Conservation (phyloP, 2,113 vertebrate species). For the Uropsilus gracilis region DNA sequence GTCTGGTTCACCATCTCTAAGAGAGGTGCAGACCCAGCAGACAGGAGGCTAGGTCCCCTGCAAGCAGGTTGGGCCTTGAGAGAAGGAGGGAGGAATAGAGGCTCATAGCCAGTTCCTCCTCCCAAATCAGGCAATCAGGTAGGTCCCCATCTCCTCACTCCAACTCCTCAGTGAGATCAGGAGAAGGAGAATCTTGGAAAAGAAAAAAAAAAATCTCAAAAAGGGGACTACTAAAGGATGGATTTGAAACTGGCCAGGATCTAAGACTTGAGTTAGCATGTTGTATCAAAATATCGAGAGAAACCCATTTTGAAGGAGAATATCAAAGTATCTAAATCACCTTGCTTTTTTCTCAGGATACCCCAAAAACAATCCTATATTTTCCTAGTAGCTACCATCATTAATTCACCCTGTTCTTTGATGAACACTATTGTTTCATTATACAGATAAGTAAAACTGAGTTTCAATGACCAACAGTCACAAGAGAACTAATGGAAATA, state of each 20-base stretch:
- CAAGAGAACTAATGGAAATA: background rate
- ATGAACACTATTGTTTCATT: background rate
- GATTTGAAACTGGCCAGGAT: background rate
- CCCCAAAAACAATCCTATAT: background rate
- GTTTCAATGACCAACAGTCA: background rate
- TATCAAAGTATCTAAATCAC: background rate
- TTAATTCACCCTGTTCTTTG: background rate
- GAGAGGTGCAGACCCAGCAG: background rate
- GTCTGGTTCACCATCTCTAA: background rate
- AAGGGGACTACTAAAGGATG: background rate
- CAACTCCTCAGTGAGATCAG: background rate
- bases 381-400: background rate
- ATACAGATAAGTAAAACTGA: background rate
- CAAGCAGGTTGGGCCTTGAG: no score
- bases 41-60: background rate
- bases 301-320: background rate
- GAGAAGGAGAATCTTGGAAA: background rate
- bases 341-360: background rate
- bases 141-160: background rate
- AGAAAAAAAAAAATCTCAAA: background rate
- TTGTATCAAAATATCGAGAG: background rate
- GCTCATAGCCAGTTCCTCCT: background rate
- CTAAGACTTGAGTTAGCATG: background rate
- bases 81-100: no score
- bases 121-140: background rate